Conservation (phyloP, 2,888 invertebrate species). For the Danaus chrysippus region DNA sequence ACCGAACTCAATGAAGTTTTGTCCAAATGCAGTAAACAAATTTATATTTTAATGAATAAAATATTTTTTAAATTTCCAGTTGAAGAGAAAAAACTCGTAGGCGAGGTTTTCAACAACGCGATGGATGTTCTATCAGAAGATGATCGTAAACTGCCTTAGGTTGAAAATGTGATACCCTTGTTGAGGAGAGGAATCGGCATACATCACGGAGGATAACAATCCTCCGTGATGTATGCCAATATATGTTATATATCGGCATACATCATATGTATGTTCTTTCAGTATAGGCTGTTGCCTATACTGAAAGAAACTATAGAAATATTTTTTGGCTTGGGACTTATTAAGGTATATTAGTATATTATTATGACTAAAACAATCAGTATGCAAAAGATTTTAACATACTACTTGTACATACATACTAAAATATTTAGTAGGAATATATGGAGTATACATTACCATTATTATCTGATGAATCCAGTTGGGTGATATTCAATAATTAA, state of each 20-base stretch:
- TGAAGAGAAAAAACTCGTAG: slow-evolving; percentile 95
- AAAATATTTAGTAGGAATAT: no score
- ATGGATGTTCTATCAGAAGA: slow-evolving; percentile 97
- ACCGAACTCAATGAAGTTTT: background rate
- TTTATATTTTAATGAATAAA: no score
- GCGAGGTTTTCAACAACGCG: slow-evolving; percentile 98
- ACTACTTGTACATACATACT: no score
- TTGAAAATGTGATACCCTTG: slow-evolving; percentile 94
- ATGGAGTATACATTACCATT: no score
- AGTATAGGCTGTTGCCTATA: slow-evolving; percentile 96
- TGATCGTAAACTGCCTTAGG: slow-evolving; percentile 96
- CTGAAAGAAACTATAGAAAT: slow-evolving; percentile 99
- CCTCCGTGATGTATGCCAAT: slow-evolving; percentile 99
- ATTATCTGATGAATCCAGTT: no score
- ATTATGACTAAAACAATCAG: no score
- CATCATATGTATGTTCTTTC: no score
- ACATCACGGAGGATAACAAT: slow-evolving; percentile 97
- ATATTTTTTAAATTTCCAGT: slow-evolving; percentile 57
- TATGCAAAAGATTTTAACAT: no score
- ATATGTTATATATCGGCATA: no score
- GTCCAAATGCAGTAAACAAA: background rate
- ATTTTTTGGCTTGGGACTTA: slow-evolving; percentile 97
- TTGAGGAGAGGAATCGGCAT: slow-evolving; percentile 98
- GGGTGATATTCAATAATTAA: no score
- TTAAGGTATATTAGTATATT: slow-evolving; percentile 80